Base-by-base conservation (phyloP, 1,140 invertebrate genomes). In the Pseudomyrmex sp. region DNA sequence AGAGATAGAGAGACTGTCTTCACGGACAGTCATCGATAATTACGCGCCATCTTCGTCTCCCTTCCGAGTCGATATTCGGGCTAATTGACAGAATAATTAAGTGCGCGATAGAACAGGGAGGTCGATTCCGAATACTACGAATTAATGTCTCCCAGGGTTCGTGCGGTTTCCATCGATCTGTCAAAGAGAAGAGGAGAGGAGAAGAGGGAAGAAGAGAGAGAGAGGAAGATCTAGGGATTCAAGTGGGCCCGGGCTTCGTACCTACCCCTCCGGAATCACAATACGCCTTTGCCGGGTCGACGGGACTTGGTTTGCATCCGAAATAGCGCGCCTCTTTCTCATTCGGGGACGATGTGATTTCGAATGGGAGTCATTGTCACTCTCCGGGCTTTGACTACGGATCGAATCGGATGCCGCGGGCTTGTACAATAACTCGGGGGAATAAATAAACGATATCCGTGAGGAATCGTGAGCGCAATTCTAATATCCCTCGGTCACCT, bases 51-150 rank as follows among this genome's bases (percentile, higher is more conserved):
- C 68, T 82, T 80, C 84, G 77, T 82, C 83, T 85, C 59, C 68
- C 48, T 54, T 50, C 35, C 50, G 26, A 86, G 73, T 84, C 84
- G 72, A 88, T 85, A 88, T 88, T 79, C 74, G 70, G 58, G 73
- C 83, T 88, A 86, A 88, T 88, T 85, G 83, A 83, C 86, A 83
- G 79, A 89, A 88, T 85, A 88, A 88, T 88, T 88, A 88, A 88
- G 58, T 83, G 69, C 69, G 69, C 83, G 83, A 83, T 75, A 74
- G 86, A 88, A 85, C 68, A 70, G 46, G 63, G 9, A 82, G 77
- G 48, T 83, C 69, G 83, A 72, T 56, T 15, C 62, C 73, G 84
- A 88, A 83, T 74, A 63, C 77, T 83, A 59, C 83, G 88, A 88
- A 89, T 89, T 89, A 89, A 89, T 89, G 88, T 89, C 83, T 89